Evolutionary conservation across 2,888 invertebrate genomes (phyloP).

Genomic region (Patella caerulea): DNA sequence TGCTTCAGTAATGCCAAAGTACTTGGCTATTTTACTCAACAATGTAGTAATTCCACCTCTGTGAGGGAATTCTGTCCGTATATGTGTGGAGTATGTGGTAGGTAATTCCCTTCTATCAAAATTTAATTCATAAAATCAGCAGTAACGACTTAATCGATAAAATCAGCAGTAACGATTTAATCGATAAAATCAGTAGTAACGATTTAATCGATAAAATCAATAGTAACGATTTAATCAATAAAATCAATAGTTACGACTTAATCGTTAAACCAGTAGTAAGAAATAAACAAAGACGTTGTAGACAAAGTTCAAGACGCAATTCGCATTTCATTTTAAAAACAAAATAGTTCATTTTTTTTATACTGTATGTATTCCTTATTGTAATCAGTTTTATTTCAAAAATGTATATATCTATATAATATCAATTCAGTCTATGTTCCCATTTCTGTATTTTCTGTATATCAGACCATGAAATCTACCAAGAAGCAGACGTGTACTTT

Average conservation of each 20-base stretch:
- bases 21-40: slow-evolving; percentile 1
- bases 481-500: slow-evolving; percentile 13
- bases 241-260: background rate
- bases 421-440: no score
- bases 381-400: no score
- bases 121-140: background rate
- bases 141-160: background rate
- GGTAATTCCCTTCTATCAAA: background rate
- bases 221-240: background rate
- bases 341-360: no score
- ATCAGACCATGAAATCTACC: slow-evolving; percentile 9
- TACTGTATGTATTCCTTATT: no score
- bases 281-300: no score
- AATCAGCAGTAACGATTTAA: background rate
- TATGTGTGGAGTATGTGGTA: slow-evolving; percentile 20
- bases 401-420: no score
- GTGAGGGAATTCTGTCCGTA: slow-evolving; percentile 9
- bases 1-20: background rate
- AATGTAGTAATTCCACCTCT: background rate
- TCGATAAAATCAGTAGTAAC: no score
- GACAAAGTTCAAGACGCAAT: no score
- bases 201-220: no score
- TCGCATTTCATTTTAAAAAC: no score
- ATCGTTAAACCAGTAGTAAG: no score
- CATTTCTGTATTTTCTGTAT: background rate